Evolutionary conservation across 2,888 invertebrate species (phyloP).

Genomic region (Cenopis cana): DNA sequence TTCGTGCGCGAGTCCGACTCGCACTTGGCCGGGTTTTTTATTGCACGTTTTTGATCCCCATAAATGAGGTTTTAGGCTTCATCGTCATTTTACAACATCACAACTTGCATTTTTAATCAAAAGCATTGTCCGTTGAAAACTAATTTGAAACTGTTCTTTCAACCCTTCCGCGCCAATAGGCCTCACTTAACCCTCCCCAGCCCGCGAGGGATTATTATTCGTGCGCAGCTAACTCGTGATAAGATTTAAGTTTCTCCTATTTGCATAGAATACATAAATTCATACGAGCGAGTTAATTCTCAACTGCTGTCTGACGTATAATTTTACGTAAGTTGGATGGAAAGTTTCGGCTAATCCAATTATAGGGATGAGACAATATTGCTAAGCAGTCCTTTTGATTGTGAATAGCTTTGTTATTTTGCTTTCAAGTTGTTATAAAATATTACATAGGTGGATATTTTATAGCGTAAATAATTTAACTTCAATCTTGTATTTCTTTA

Average conservation of each 20-base stretch:
- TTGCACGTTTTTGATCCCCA: background rate
- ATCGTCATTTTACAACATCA: background rate
- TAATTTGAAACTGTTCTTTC: slow-evolving; percentile 27
- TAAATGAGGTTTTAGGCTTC: background rate
- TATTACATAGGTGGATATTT: background rate
- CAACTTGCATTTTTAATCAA: background rate
- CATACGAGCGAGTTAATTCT: slow-evolving; percentile 48
- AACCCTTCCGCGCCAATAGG: slow-evolving; percentile 32
- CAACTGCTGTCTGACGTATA: slow-evolving; percentile 48
- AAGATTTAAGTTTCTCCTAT: slow-evolving; percentile 62
- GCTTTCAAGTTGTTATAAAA: background rate
- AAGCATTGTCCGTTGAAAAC: background rate
- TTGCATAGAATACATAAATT: slow-evolving; percentile 64
- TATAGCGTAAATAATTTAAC: background rate
- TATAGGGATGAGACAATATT: slow-evolving; percentile 37
- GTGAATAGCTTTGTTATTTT: slow-evolving; percentile 15
- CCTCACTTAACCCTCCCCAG: slow-evolving; percentile 32
- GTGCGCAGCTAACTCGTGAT: slow-evolving; percentile 57
- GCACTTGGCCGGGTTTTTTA: too few relatives aligned
- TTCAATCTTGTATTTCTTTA: too few relatives aligned
- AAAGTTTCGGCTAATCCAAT: slow-evolving; percentile 43
- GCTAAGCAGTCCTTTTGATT: slow-evolving; percentile 29
- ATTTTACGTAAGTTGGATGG: slow-evolving; percentile 44
- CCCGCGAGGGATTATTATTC: slow-evolving; percentile 53
- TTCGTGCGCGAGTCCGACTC: too few relatives aligned